These are phyloP conservation scores for Phylloscopus trochilus DNA, from an alignment of 2,113 vertebrate genomes.

Conservation along the genomic window DNA sequence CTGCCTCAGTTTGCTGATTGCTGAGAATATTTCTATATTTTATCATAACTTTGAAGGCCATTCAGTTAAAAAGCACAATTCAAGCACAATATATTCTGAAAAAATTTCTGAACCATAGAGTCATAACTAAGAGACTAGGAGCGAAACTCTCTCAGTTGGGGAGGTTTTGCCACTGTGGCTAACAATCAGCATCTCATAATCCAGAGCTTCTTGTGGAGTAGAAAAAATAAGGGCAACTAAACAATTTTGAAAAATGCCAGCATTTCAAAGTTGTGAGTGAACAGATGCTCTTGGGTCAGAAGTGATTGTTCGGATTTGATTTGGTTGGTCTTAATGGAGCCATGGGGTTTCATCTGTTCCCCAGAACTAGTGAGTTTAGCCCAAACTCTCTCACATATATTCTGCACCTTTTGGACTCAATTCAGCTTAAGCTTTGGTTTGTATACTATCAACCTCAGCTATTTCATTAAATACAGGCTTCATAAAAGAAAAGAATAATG, in stretches of 20 bases:
- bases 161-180: neutral
- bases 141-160: rapidly evolving
- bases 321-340: neutral
- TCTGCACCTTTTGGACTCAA: neutral
- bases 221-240: neutral
- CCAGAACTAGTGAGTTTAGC: neutral
- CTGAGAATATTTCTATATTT: neutral
- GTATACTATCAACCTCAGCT: neutral
- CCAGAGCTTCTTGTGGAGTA: neutral
- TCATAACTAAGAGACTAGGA: neutral
- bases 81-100: neutral
- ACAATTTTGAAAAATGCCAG: neutral
- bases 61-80: neutral
- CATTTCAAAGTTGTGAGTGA: neutral
- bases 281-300: neutral
- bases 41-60: neutral
- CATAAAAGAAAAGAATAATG: neutral
- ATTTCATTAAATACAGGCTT: neutral
- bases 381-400: neutral
- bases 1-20: too few species aligned
- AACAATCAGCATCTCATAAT: neutral
- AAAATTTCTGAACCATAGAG: neutral
- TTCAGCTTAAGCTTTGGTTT: neutral
- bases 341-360: neutral
- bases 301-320: neutral